These are phyloP conservation scores for Chironex yamaguchii DNA, from an alignment of 30 jellyfish, hydroid and myxozoan genomes.

Conservation along the genomic window DNA sequence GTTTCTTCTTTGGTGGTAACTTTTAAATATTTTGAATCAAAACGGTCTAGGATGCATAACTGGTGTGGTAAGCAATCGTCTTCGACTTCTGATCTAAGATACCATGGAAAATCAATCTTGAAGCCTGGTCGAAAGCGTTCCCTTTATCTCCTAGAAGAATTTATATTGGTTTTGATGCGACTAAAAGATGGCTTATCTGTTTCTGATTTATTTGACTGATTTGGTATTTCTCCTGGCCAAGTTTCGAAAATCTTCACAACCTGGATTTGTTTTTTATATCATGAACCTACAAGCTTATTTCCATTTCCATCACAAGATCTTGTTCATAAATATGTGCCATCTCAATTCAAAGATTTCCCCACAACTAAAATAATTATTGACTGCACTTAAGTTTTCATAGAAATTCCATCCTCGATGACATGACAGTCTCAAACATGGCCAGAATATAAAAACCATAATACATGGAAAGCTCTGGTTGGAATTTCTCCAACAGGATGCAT, in stretches of 20 bases:
- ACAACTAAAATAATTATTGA: constrained; percentile 52
- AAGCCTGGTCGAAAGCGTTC: background rate
- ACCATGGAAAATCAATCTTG: background rate
- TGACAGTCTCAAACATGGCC: constrained; percentile 51
- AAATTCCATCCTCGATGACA: constrained; percentile 50
- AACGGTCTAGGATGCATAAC: constrained; percentile 18
- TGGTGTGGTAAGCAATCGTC: too few relatives aligned
- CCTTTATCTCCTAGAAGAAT: constrained; percentile 13
- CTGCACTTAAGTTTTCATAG: constrained; percentile 61
- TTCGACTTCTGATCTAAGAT: too few relatives aligned
- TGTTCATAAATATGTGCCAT: constrained; percentile 22
- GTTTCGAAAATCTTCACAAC: background rate
- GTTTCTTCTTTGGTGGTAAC: constrained; percentile 20
- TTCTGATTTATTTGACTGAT: constrained; percentile 19
- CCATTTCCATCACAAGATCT: constrained; percentile 57
- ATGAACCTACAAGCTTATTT: constrained; percentile 20
- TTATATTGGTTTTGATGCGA: constrained; percentile 23
- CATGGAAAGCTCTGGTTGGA: constrained; percentile 58
- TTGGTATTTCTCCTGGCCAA: constrained; percentile 47
- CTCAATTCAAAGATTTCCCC: constrained; percentile 45
- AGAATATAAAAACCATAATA: constrained; percentile 32
- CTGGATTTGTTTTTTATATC: constrained; percentile 31
- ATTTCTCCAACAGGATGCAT: constrained; percentile 35
- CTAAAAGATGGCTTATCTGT: constrained; percentile 30
- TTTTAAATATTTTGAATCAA: constrained; percentile 50